phyloP scores from a whole-genome alignment of 1,140 invertebrate species.

The Drosophila setifemur region DNA sequence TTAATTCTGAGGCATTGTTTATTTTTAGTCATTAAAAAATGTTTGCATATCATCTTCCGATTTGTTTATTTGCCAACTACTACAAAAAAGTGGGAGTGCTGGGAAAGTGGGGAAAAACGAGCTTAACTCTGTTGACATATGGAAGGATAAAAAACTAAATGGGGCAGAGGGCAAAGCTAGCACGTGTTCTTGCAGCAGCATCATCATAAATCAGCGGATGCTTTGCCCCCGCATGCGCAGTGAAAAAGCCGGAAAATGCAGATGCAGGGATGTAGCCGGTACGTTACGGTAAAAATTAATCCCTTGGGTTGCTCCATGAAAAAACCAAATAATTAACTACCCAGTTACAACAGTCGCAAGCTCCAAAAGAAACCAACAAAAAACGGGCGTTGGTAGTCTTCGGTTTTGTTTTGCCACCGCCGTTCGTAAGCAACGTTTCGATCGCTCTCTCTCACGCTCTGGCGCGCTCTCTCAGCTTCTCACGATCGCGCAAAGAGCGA shows the following conservation, averaged over 20 bases:
- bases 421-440: conserved; percentile 66
- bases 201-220: conserved; percentile 35
- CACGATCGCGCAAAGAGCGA: conserved; percentile 54
- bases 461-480: not conserved
- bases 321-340: not conserved
- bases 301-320: conserved; percentile 1
- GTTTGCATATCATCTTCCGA: conserved; percentile 56
- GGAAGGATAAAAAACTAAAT: conserved; percentile 21
- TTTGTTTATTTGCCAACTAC: conserved; percentile 51
- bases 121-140: conserved; percentile 32
- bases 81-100: not conserved
- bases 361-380: conserved; percentile 3
- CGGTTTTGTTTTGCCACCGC: conserved; percentile 69
- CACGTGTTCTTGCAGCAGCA: conserved; percentile 21
- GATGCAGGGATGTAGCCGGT: conserved; percentile 13
- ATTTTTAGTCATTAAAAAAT: conserved; percentile 74
- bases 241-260: conserved; percentile 19
- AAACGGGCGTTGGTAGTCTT: conserved; percentile 63
- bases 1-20: conserved; percentile 48
- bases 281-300: too few relatives aligned
- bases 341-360: not conserved
- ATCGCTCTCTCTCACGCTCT: conserved; percentile 18
- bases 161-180: not conserved
- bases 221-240: conserved; percentile 33
- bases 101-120: not conserved